Conservation (phyloP, 2,113 vertebrate genomes). For the Callithrix jacchus region DNA sequence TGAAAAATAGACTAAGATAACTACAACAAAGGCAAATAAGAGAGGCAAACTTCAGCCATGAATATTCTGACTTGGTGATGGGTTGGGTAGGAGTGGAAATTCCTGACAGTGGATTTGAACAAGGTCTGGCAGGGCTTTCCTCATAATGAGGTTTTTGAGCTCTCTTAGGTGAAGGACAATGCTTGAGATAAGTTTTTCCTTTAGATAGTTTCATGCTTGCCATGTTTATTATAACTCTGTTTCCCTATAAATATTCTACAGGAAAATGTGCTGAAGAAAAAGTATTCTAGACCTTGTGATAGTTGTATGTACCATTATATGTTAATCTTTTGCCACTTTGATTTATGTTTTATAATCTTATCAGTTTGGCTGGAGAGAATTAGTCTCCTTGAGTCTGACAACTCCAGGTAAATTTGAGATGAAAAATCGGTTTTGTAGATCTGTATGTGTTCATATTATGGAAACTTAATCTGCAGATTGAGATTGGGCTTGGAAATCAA, state of each 20-base stretch:
- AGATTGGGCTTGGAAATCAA: background rate
- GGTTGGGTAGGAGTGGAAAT: background rate
- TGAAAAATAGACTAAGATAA: background rate
- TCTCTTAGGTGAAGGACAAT: background rate
- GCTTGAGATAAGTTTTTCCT: background rate
- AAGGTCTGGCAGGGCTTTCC: background rate
- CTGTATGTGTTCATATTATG: background rate
- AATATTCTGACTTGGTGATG: background rate
- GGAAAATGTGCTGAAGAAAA: background rate
- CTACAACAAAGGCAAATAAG: background rate
- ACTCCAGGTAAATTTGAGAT: background rate
- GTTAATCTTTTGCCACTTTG: background rate
- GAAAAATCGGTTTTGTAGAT: background rate
- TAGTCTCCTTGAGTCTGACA: background rate
- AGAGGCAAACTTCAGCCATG: background rate
- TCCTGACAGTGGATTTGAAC: background rate
- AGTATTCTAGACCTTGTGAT: background rate
- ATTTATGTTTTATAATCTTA: background rate
- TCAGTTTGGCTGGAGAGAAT: conserved; percentile 18
- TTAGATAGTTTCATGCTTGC: background rate
- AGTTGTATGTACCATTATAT: background rate
- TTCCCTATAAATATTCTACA: background rate
- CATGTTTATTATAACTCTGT: background rate
- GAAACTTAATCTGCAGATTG: background rate
- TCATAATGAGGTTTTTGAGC: background rate